Evolutionary conservation across 2,113 vertebrate genomes (phyloP).

Genomic region (Ancistrus triradiatus): DNA sequence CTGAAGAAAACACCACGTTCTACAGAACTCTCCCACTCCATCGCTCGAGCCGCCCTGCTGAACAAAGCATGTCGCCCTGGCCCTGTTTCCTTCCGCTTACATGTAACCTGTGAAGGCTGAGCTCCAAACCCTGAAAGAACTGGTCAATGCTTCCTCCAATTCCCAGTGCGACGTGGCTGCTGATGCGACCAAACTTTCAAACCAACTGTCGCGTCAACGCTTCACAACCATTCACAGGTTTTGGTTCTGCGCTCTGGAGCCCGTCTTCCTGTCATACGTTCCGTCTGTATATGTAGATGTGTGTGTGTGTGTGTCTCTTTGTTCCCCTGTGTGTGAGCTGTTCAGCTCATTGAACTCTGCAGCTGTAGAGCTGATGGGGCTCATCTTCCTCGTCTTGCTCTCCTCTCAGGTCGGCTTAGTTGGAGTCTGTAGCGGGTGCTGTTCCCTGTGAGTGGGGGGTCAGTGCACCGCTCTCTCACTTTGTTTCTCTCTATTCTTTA

Average conservation of each 20-base stretch:
- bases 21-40: background rate
- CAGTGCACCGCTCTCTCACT: slow-evolving; percentile 40
- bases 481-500: slow-evolving; percentile 44
- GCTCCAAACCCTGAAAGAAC: slow-evolving; percentile 2
- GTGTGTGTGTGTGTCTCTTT: slow-evolving; percentile 9
- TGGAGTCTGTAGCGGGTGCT: slow-evolving; percentile 45
- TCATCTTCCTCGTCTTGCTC: slow-evolving; percentile 39
- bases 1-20: slow-evolving; percentile 14
- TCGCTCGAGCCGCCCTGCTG: slow-evolving; percentile 2
- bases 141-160: background rate
- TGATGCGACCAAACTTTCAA: slow-evolving; percentile 10
- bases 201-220: background rate
- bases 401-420: slow-evolving; percentile 46
- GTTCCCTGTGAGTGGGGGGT: slow-evolving; percentile 37
- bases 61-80: background rate
- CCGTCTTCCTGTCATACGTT: slow-evolving; percentile 8
- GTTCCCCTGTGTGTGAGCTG: slow-evolving; percentile 19
- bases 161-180: background rate
- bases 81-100: background rate
- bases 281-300: slow-evolving; percentile 7
- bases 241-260: slow-evolving; percentile 6
- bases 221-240: slow-evolving; percentile 1
- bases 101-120: background rate
- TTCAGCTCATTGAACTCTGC: slow-evolving; percentile 18
- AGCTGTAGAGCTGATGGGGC: slow-evolving; percentile 31